These are phyloP conservation scores for Machimus rusticus DNA, from an alignment of 2,888 invertebrate species.

Conservation along the genomic window DNA sequence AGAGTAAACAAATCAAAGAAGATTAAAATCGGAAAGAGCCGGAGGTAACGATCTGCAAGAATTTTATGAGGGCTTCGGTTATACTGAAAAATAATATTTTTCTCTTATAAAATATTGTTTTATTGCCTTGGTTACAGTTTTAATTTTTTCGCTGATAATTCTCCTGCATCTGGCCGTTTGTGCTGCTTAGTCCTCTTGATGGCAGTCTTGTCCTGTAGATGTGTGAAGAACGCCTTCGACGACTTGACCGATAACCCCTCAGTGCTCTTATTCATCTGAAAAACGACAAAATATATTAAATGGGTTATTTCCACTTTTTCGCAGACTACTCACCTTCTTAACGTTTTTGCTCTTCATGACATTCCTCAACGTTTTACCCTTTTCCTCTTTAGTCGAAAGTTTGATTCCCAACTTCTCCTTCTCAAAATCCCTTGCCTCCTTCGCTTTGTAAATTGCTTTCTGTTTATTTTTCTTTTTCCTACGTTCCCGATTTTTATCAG, in stretches of 20 bases:
- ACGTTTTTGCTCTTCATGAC: constrained; percentile 72
- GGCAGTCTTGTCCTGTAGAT: constrained; percentile 79
- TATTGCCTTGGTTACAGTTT: constrained; percentile 66
- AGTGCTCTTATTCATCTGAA: constrained; percentile 61
- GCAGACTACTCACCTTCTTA: constrained; percentile 63
- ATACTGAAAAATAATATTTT: neutral
- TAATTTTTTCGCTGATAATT: constrained; percentile 67
- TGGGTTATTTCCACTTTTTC: constrained; percentile 44
- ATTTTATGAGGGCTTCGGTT: too few relatives aligned
- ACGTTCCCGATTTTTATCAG: constrained; percentile 89
- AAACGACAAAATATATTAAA: constrained; percentile 45
- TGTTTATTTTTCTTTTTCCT: constrained; percentile 86
- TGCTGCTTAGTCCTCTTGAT: constrained; percentile 60
- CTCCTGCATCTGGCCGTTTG: constrained; percentile 62
- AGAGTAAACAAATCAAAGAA: too few relatives aligned
- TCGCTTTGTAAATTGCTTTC: constrained; percentile 64
- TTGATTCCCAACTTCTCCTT: constrained; percentile 62
- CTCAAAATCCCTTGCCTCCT: constrained; percentile 65
- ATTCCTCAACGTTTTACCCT: constrained; percentile 69
- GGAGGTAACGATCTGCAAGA: too few relatives aligned
- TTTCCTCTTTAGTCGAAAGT: constrained; percentile 65
- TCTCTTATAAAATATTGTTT: neutral
- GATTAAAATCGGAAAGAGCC: too few relatives aligned
- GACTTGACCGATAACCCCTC: constrained; percentile 70
- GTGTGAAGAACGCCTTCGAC: constrained; percentile 85